Percentiles rank a stretch among this genome's conserved stretches.
These are phyloP conservation scores for Poeciliopsis retropinna DNA, from an alignment of 2,113 vertebrate species.

Conservation along the genomic window DNA sequence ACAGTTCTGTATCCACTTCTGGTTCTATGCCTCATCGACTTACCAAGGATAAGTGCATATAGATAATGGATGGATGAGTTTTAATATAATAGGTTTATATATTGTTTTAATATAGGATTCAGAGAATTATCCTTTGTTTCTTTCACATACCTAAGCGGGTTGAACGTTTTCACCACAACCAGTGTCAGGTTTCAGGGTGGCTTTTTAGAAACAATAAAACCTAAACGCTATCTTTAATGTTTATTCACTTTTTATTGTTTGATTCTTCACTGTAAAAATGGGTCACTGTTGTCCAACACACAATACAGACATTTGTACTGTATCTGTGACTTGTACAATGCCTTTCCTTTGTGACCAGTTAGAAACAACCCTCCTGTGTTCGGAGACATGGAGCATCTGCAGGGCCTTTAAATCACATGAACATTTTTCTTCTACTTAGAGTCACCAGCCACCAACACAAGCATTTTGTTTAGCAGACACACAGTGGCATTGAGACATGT, in stretches of 20 bases:
- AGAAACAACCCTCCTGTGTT: constrained; percentile 44
- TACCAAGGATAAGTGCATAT: too few species aligned
- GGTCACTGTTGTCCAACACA: constrained; percentile 12
- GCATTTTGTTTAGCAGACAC: constrained; percentile 9
- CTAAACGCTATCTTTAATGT: neutral
- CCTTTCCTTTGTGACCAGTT: constrained; percentile 31
- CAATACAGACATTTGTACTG: constrained; percentile 33
- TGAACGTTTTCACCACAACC: neutral
- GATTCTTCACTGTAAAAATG: constrained; percentile 1
- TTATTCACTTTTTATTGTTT: neutral
- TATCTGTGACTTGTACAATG: constrained; percentile 27
- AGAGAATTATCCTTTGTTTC: neutral
- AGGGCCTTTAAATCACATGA: constrained; percentile 26
- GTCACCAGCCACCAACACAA: constrained; percentile 20
- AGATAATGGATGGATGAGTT: too few species aligned
- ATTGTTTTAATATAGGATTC: neutral
- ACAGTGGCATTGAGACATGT: constrained; percentile 21
- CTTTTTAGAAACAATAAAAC: neutral
- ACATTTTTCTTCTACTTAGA: constrained; percentile 34
- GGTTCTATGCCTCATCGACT: too few species aligned
- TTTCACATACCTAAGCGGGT: neutral
- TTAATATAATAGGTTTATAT: too few species aligned
- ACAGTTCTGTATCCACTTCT: too few species aligned
- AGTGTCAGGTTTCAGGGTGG: neutral
- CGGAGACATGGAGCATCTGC: constrained; percentile 28